A percentile compares a stretch with the other conserved stretches of the same genome.
Conservation (phyloP, 2,797 vertebrate species). For the Momotus momota region DNA sequence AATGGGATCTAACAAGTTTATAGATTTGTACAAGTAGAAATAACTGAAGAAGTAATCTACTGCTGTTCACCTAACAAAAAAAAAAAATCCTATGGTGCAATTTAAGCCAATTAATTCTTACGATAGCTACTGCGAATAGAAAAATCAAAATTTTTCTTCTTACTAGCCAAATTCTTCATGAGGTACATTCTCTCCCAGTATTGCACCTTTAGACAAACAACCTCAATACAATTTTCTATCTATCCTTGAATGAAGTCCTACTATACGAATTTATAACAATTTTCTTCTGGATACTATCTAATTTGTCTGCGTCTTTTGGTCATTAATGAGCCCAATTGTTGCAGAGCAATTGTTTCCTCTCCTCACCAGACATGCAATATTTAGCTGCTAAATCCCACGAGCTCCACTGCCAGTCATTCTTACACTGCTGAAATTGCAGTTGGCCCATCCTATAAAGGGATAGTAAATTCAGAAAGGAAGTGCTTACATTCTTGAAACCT, state of each 20-base stretch:
- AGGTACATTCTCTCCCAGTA: not conserved
- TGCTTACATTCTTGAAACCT: slow-evolving; percentile 98
- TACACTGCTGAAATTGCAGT: not conserved
- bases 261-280: not conserved
- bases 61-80: not conserved
- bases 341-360: not conserved
- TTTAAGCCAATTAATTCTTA: not conserved
- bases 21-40: not conserved
- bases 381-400: not conserved
- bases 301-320: not conserved
- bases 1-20: not conserved
- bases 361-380: not conserved
- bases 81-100: not conserved
- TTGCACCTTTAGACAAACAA: not conserved
- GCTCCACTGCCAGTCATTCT: not conserved
- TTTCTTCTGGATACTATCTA: not conserved
- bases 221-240: not conserved
- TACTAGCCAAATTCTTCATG: not conserved
- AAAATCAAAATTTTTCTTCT: not conserved
- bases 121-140: not conserved
- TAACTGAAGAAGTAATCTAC: not conserved
- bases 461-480: not conserved
- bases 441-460: not conserved
- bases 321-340: not conserved
- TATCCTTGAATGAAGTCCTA: not conserved